Evolutionary conservation across 2,113 vertebrate genomes (phyloP), one percentile per base, ranked within the genome.

Genomic region (rabbit (Oryctolagus cuniculus)): DNA sequence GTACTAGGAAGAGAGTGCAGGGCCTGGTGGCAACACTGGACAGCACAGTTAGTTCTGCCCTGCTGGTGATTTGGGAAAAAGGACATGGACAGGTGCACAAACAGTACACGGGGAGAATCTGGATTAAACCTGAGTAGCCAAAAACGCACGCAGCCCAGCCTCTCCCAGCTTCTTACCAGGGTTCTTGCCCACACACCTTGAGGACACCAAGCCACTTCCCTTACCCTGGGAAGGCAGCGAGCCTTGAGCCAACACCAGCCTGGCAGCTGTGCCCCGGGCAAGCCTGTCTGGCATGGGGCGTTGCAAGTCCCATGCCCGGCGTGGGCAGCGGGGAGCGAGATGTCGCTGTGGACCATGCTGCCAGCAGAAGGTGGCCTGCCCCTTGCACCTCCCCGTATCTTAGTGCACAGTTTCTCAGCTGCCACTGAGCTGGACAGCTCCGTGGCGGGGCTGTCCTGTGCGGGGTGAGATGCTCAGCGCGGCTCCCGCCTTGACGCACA

Each of bases 11-110:
- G 11, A 75, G 17, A 58, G 31, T 66, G 36, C 8, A 19, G 61
- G 4, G 9, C 17, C 17, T 11, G 6, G 15, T 1, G n/a, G 51
- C 11, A 31, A 9, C 5, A 0, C 0, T 24, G 3, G 0, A 12
- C 17, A 10, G 2, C n/a, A 19, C 24, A n/a, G 22, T 6, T 11
- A 53, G 8, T 9, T n/a, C 81, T 0, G 5, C 10, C 5, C 44
- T 13, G 80, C 8, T 53, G 80, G 34, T 13, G 15, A 67, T 49
- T 22, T 44, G 17, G 49, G 16, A 38, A 66, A 51, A 44, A 82
- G 19, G 17, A 63, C 31, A 4, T 0, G 3, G 61, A 24, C 16
- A 0, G 2, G 1, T 29, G 70, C 3, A 13, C 17, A 2, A 2
- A 4, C 8, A 38, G 19, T 9, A 6, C 13, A 0, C 1, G 29